phyloP scores from a whole-genome alignment of 2,888 invertebrate species.

The Crioceris asparagi region DNA sequence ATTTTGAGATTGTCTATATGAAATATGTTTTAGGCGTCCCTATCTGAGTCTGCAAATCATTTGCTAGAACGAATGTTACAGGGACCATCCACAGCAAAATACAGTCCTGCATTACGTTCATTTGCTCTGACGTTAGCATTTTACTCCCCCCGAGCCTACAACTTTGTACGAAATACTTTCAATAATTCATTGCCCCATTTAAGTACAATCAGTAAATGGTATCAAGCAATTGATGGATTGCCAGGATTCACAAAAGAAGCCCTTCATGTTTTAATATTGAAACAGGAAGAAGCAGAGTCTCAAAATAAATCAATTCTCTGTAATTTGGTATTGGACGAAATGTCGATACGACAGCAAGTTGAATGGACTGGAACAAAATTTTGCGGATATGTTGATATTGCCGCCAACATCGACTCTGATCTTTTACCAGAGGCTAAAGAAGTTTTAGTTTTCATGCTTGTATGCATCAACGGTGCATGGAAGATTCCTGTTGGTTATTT shows the following conservation, averaged over 20 bases:
- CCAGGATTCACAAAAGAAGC: conserved; percentile 22
- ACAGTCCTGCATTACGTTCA: conserved; percentile 7
- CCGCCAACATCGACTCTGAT: conserved; percentile 18
- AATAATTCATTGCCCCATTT: conserved; percentile 12
- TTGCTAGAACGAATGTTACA: conserved; percentile 7
- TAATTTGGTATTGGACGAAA: conserved; percentile 23
- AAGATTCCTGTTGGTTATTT: conserved; percentile 23
- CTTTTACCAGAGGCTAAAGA: conserved; percentile 18
- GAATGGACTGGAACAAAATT: conserved; percentile 18
- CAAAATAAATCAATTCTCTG: conserved; percentile 10
- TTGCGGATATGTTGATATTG: conserved; percentile 23
- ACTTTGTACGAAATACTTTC: conserved; percentile 12
- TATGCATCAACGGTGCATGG: conserved; percentile 18
- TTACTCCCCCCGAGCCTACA: conserved; percentile 9
- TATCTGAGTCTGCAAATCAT: conserved; percentile 4
- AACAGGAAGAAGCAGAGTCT: conserved; percentile 3
- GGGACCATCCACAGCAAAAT: conserved; percentile 6
- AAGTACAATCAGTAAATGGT: conserved; percentile 17
- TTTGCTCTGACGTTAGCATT: conserved; percentile 14
- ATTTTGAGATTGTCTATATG: background rate
- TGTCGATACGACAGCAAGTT: conserved; percentile 20
- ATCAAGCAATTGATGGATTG: conserved; percentile 13
- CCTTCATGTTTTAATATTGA: conserved; percentile 13
- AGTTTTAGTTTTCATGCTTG: conserved; percentile 22
- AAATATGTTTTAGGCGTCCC: conserved; percentile 9